A percentile compares a stretch with the other conserved stretches of the same genome.
Conservation (phyloP, 2,888 invertebrate genomes). For the Cephus spinipes region DNA sequence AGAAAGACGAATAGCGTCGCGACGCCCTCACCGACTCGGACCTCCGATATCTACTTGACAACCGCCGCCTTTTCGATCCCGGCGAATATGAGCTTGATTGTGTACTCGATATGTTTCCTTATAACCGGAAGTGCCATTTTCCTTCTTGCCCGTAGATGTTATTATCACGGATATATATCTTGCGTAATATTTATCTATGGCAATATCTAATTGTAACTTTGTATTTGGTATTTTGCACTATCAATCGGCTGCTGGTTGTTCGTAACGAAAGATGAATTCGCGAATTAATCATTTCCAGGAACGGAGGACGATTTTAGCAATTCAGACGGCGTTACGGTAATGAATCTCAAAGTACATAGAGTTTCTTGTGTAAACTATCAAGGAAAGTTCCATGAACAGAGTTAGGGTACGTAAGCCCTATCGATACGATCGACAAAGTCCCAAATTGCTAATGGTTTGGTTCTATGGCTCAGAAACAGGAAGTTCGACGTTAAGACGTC, state of each 20-base stretch:
- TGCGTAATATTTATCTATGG: background rate
- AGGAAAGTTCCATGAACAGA: background rate
- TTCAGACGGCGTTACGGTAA: constrained; percentile 26
- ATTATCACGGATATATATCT: background rate
- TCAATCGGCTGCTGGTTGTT: background rate
- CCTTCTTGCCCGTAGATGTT: background rate
- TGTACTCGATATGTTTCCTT: background rate
- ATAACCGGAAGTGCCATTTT: background rate
- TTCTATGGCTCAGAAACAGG: background rate
- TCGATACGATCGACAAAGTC: background rate
- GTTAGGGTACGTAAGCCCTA: background rate
- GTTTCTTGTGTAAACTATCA: constrained; percentile 7
- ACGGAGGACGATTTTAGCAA: constrained; percentile 9
- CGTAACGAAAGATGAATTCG: background rate
- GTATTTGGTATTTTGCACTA: background rate
- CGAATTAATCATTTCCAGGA: background rate
- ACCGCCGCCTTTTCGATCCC: background rate
- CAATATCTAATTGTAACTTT: background rate
- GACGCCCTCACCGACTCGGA: background rate
- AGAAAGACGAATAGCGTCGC: constrained; percentile 10
- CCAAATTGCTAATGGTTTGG: constrained; percentile 3
- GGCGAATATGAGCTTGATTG: background rate
- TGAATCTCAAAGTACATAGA: constrained; percentile 29
- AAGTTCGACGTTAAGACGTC: background rate
- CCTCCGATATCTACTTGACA: background rate